Evolutionary conservation across 2,113 vertebrate species (phyloP).

Genomic region (Leptocoma aspasia): DNA sequence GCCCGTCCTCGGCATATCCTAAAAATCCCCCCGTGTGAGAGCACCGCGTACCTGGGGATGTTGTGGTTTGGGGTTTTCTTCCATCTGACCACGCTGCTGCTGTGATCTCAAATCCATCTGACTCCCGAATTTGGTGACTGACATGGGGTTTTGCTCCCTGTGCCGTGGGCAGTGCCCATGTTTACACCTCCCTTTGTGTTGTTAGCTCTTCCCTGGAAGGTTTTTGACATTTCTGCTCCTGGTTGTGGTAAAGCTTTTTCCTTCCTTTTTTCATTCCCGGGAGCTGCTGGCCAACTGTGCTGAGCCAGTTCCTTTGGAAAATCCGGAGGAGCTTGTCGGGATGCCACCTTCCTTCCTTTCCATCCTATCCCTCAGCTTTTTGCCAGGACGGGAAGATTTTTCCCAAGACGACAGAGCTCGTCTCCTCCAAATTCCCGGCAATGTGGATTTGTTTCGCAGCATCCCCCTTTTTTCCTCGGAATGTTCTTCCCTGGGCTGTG

Average conservation of each 20-base stretch:
- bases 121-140: conserved; percentile 10
- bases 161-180: neutral
- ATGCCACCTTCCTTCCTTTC: neutral
- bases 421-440: neutral
- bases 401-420: neutral
- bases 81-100: conserved; percentile 21
- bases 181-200: neutral
- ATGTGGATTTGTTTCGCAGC: neutral
- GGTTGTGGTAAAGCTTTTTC: neutral
- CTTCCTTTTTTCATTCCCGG: neutral
- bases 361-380: neutral
- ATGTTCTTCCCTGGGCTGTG: neutral
- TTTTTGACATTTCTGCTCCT: neutral
- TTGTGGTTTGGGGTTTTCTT: neutral
- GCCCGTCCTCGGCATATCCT: neutral
- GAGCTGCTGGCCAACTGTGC: neutral
- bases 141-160: neutral
- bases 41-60: neutral
- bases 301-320: neutral
- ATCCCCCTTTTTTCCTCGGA: rapidly evolving
- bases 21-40: neutral
- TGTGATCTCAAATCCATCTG: neutral
- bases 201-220: neutral
- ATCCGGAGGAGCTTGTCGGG: neutral
- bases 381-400: neutral